These are phyloP conservation scores for Lasioglossum baleicum DNA, from an alignment of 1,140 invertebrate genomes.

Conservation along the genomic window DNA sequence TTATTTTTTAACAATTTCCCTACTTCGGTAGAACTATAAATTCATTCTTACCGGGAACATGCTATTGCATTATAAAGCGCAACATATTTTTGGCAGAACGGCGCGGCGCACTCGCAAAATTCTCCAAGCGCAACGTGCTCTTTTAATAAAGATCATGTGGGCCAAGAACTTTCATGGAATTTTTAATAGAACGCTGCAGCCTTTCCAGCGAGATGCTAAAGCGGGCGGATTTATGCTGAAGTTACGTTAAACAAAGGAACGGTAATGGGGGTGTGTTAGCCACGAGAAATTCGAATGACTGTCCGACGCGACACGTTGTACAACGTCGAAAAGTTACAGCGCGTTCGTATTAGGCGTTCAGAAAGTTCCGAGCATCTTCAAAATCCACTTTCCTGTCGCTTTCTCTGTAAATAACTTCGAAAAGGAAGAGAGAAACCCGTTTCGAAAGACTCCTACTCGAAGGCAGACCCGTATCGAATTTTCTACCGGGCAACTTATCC, in stretches of 20 bases:
- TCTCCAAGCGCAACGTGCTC: too few species aligned
- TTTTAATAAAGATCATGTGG: not conserved
- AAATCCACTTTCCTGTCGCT: slow-evolving; percentile 31
- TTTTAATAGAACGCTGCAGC: not conserved
- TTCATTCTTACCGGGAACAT: too few species aligned
- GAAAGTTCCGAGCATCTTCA: not conserved
- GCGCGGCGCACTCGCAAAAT: too few species aligned
- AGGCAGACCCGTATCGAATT: slow-evolving; percentile 7
- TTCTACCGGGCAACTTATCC: not conserved
- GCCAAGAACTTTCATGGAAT: not conserved
- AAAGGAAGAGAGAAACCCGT: not conserved
- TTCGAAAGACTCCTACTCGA: not conserved
- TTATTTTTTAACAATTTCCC: too few species aligned
- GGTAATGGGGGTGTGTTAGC: not conserved
- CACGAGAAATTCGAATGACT: not conserved
- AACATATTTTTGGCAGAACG: too few species aligned
- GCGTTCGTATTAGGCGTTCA: not conserved
- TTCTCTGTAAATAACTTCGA: slow-evolving; percentile 29
- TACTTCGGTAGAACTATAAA: too few species aligned
- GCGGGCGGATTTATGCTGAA: not conserved
- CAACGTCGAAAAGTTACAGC: not conserved
- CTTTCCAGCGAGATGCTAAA: not conserved
- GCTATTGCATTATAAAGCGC: too few species aligned
- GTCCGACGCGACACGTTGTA: not conserved
- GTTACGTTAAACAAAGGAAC: not conserved